A percentile compares a stretch with the other conserved stretches of the same genome.
Evolutionary conservation across 2,797 vertebrate species (phyloP).

Genomic region (Mico argentatus): DNA sequence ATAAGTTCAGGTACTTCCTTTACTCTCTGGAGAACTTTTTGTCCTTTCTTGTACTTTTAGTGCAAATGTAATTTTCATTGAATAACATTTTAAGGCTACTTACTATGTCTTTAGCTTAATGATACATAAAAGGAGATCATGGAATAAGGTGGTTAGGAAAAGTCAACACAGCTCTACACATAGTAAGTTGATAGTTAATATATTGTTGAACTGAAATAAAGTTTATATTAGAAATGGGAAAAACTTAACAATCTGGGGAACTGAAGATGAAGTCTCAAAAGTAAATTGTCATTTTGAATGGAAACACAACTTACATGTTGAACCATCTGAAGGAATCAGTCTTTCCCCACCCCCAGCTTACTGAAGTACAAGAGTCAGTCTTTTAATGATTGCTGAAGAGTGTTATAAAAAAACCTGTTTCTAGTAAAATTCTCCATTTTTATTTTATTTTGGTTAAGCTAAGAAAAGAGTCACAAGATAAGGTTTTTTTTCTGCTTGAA

Average conservation of each 20-base stretch:
- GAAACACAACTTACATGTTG: neutral
- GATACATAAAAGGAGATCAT: neutral
- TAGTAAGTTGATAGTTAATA: neutral
- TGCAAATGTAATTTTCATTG: neutral
- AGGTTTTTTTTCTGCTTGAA: neutral
- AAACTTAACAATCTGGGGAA: neutral
- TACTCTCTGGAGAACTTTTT: neutral
- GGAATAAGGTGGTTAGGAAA: neutral
- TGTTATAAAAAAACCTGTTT: neutral
- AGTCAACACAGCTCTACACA: neutral
- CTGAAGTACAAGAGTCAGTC: neutral
- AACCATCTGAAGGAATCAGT: neutral
- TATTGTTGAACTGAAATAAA: conserved; percentile 36
- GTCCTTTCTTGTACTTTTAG: neutral
- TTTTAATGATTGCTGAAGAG: neutral
- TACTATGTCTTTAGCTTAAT: neutral
- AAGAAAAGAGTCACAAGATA: neutral
- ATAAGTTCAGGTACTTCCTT: neutral
- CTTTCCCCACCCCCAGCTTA: neutral
- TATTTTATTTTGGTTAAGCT: neutral
- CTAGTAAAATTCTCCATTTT: neutral
- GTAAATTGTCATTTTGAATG: neutral
- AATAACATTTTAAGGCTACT: neutral
- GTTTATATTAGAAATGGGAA: neutral
- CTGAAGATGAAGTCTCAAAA: neutral